phyloP scores from a whole-genome alignment of 2,797 vertebrate genomes.

The Monodelphis domestica region DNA sequence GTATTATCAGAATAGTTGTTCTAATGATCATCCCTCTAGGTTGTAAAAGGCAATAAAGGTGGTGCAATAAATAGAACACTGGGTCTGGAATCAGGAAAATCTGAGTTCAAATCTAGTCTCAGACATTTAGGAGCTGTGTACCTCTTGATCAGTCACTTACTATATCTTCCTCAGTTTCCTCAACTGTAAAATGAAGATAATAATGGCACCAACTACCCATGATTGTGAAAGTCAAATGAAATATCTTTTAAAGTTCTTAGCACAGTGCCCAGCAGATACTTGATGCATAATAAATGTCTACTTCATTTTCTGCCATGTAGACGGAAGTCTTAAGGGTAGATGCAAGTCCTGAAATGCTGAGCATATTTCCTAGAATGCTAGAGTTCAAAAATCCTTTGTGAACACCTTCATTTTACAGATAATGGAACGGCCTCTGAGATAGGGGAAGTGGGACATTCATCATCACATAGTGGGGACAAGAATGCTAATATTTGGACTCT shows the following conservation, averaged over 20 bases:
- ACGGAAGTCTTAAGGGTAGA: not conserved
- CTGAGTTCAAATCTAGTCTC: not conserved
- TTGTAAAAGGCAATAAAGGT: not conserved
- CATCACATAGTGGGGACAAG: conserved; percentile 49
- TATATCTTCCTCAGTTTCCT: not conserved
- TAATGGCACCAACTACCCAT: not conserved
- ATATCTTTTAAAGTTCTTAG: not conserved
- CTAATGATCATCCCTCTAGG: not conserved
- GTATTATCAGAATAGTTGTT: not conserved
- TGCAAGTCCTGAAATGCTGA: not conserved
- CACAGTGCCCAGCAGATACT: not conserved
- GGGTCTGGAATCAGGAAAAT: not conserved
- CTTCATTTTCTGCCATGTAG: not conserved
- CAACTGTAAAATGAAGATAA: not conserved
- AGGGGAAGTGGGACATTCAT: conserved; percentile 10
- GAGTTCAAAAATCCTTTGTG: not conserved
- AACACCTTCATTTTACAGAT: not conserved
- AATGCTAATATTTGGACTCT: conserved; percentile 45
- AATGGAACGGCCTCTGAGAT: not conserved
- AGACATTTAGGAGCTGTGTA: not conserved
- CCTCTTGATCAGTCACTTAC: not conserved
- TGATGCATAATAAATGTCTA: not conserved
- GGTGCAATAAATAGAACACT: not conserved
- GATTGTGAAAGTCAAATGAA: not conserved
- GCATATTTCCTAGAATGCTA: not conserved